Evolutionary conservation across 2,888 invertebrate genomes (phyloP).

Genomic region (Prenolepis imparis): DNA sequence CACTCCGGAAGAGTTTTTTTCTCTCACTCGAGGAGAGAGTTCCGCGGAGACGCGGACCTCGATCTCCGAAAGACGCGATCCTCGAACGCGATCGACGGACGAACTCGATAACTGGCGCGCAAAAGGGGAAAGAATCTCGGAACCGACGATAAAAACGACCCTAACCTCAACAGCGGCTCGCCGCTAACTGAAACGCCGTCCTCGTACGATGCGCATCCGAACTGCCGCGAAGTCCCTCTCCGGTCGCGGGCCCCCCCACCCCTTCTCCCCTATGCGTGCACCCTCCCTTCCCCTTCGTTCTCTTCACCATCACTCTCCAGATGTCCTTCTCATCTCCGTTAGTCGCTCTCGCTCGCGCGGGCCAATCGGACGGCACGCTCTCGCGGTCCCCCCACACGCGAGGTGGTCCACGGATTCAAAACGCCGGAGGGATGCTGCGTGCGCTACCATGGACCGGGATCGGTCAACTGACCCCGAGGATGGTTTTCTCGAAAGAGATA

Average conservation of each 20-base stretch:
- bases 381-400: slow-evolving; percentile 55
- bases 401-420: slow-evolving; percentile 66
- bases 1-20: background rate
- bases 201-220: slow-evolving; percentile 79
- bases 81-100: slow-evolving; percentile 12
- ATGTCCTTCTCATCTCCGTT: slow-evolving; percentile 55
- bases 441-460: slow-evolving; percentile 57
- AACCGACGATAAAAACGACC: slow-evolving; percentile 62
- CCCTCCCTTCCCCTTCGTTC: slow-evolving; percentile 54
- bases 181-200: slow-evolving; percentile 84
- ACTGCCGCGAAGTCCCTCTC: slow-evolving; percentile 78
- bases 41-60: background rate
- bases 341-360: slow-evolving; percentile 63
- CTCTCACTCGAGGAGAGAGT: background rate
- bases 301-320: background rate
- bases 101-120: background rate
- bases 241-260: slow-evolving; percentile 67
- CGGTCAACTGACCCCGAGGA: slow-evolving; percentile 42
- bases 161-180: slow-evolving; percentile 81
- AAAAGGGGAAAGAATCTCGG: background rate
- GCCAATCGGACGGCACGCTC: slow-evolving; percentile 69
- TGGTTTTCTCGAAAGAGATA: slow-evolving; percentile 4
- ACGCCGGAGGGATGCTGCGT: slow-evolving; percentile 60
- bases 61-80: background rate
- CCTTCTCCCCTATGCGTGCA: slow-evolving; percentile 41